These are phyloP conservation scores for Paraescarpia echinospica DNA, from an alignment of 1,140 invertebrate genomes.

Conservation along the genomic window DNA sequence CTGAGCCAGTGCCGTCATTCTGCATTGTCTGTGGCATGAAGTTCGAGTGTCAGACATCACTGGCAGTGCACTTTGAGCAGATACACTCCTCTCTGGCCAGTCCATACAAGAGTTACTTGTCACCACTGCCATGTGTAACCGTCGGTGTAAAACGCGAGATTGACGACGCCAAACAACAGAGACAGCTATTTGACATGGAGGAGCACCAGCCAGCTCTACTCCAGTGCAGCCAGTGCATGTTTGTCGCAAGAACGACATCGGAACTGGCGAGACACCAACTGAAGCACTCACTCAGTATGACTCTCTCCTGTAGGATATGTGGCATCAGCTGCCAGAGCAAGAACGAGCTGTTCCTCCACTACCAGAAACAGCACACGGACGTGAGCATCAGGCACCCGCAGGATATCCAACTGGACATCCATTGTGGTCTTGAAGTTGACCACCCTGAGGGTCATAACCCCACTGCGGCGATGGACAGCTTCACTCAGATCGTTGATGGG, in stretches of 20 bases:
- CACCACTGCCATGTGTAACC: not conserved
- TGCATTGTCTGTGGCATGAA: slow-evolving; percentile 57
- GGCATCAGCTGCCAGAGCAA: not conserved
- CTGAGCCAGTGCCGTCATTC: slow-evolving; percentile 50
- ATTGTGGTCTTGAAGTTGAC: slow-evolving; percentile 9
- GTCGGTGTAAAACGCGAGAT: slow-evolving; percentile 38
- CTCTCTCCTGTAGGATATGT: not conserved
- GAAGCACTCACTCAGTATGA: slow-evolving; percentile 14
- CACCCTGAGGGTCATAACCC: not conserved
- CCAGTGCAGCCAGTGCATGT: slow-evolving; percentile 27
- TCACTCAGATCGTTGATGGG: not conserved
- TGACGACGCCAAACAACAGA: not conserved
- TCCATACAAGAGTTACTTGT: slow-evolving; percentile 48
- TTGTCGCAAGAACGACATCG: slow-evolving; percentile 23
- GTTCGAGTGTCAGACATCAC: slow-evolving; percentile 58
- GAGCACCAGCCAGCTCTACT: not conserved
- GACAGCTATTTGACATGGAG: not conserved
- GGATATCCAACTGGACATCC: not conserved
- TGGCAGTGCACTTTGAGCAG: slow-evolving; percentile 58
- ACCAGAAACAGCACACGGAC: slow-evolving; percentile 9
- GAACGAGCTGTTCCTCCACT: slow-evolving; percentile 4
- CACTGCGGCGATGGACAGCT: not conserved
- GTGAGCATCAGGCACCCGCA: not conserved
- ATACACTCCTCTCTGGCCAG: slow-evolving; percentile 53
- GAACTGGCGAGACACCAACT: slow-evolving; percentile 27